Conservation (phyloP, 2,113 vertebrate species). For the Chlorodrepanis virens region DNA sequence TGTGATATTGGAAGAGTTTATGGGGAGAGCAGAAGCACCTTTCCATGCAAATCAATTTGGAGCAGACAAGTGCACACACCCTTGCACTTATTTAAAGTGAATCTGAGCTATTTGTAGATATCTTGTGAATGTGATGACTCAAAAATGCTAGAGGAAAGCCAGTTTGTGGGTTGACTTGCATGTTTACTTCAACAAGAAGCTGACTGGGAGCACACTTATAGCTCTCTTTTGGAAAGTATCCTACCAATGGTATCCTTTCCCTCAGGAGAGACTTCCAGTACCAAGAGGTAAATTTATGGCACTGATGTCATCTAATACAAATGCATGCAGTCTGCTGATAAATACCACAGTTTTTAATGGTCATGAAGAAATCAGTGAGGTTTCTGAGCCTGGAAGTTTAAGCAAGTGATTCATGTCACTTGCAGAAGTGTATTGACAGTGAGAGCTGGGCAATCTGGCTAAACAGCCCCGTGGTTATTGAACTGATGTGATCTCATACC, state of each 20-base stretch:
- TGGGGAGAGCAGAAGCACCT: not conserved
- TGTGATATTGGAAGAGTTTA: not conserved
- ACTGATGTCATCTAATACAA: not conserved
- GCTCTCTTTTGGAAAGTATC: not conserved
- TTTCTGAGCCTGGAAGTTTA: not conserved
- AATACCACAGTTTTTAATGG: not conserved
- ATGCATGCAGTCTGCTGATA: not conserved
- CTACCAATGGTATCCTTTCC: not conserved
- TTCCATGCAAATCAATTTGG: not conserved
- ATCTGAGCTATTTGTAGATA: not conserved
- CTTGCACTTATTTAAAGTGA: not conserved
- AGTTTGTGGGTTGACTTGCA: not conserved
- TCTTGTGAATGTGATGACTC: not conserved
- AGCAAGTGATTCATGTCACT: not conserved
- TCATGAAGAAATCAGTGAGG: not conserved
- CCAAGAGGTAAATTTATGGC: not conserved
- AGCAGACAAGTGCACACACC: not conserved
- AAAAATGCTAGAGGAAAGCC: not conserved
- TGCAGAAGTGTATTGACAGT: constrained; percentile 72
- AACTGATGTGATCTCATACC: constrained; percentile 57
- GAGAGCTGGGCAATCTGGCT: constrained; percentile 72
- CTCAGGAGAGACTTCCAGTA: not conserved
- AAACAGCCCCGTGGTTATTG: constrained; percentile 67
- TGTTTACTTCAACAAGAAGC: not conserved
- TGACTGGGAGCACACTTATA: not conserved